Base-by-base conservation (phyloP, 2,113 vertebrate species). In the Vombatus ursinus region DNA sequence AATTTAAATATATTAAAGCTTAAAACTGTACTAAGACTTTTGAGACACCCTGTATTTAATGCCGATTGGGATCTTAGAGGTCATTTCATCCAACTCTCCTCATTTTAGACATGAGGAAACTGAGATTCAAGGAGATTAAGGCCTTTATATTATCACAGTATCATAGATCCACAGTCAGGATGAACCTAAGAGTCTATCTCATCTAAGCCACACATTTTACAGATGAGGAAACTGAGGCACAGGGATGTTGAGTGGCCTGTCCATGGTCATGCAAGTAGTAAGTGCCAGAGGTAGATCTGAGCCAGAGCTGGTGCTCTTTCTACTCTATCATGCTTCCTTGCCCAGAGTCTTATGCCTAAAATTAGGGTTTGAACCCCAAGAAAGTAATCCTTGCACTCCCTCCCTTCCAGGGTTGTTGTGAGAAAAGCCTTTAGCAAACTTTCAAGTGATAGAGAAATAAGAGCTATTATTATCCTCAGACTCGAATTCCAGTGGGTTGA, bases 151-250 rank as follows among this genome's bases (percentile, higher is more conserved):
- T 44, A 2, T n/a, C n/a, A 84, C n/a, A 84, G n/a, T 44, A 8
- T 84, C 37, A 84, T 22, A 84, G 19, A 44, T 84, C n/a, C 44
- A 44, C 6, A 84, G 19, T 84, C n/a, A 28, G n/a, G 44, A 84
- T 84, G 37, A 8, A 84, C 68, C 68, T 44, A 84, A 44, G 6
- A 84, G 68, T 19, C 16, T 84, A 84, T n/a, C 68, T 77, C 19
- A 84, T 16, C 61, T 77, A 77, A 77, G n/a, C 16, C 68, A n/a
- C 12, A 68, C 37, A 61, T 51, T 91, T 90, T 91, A 92, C 48
- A 95, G 48, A 52, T 54, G 61, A 92, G 51, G 50, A 94, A 90
- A 94, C 50, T 61, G 93, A 92, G 25, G 90, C 47, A 95, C 91
- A 68, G 7, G 4, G n/a, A 49, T 53, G 91, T 51, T 26, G 44